phyloP scores from a whole-genome alignment of 2,888 invertebrate genomes.

The Eupithecia abbreviata region DNA sequence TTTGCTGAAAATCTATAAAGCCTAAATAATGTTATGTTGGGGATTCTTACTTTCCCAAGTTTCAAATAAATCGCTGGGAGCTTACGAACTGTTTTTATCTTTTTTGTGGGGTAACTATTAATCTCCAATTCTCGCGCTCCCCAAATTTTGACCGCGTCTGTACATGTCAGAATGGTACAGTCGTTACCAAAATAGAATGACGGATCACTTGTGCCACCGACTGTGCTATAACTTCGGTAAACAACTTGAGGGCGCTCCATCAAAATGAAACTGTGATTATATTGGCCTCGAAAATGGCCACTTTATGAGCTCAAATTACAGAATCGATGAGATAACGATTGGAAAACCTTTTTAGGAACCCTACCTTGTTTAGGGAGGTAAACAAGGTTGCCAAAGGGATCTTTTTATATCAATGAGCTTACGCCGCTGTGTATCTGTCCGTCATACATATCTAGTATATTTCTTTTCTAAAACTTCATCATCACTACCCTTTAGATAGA shows the following conservation, averaged over 20 bases:
- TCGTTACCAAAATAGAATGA: constrained; percentile 26
- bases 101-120: background rate
- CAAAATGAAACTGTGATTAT: constrained; percentile 17
- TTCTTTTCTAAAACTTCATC: too few species aligned
- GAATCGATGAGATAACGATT: constrained; percentile 10
- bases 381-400: background rate
- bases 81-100: background rate
- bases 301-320: constrained; percentile 10
- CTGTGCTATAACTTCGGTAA: constrained; percentile 23
- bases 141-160: constrained; percentile 4
- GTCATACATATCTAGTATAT: background rate
- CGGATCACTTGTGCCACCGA: constrained; percentile 27
- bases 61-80: background rate
- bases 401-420: background rate
- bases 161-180: constrained; percentile 9
- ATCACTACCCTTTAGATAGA: too few species aligned
- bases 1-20: background rate
- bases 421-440: background rate
- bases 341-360: background rate
- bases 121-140: background rate
- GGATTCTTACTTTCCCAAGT: background rate
- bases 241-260: constrained; percentile 25
- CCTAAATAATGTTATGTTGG: background rate
- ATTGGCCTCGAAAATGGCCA: constrained; percentile 8
- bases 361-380: background rate